Evolutionary conservation across 2,113 vertebrate species (phyloP), one percentile per base, ranked within the genome.

Genomic region (Cercopithecus mona): DNA sequence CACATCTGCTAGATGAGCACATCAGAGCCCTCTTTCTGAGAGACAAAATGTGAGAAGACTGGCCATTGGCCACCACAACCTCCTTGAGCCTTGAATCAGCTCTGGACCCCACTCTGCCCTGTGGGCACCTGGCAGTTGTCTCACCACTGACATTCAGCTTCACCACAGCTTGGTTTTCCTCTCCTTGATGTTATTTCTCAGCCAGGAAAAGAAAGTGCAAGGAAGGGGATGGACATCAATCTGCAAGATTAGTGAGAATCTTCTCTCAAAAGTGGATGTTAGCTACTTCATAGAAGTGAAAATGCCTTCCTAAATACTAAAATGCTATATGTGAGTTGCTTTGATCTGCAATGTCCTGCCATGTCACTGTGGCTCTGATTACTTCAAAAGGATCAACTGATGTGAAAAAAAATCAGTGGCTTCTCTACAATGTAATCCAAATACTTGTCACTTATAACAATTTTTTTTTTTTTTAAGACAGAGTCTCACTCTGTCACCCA

Each of bases 21-120:
- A 52, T 38, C 35, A 22, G 66, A 38, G 20, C 18, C 38, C 78
- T 32, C 4, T 30, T 52, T 75, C 55, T 48, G 72, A 72, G 30
- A 72, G n/a, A n/a, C 40, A 40, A 61, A 45, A 32, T 13, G 14
- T 52, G 43, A 87, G 43, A 61, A 57, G 50, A 64, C 76, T 48
- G 17, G 30, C 55, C 57, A 18, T 25, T 2, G 8, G 23, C 61
- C 11, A 0, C 23, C 14, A 6, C 8, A 64, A 66, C 40, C 35
- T 61, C 48, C 20, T 0, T 3, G 48, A 85, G 66, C 73, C 11
- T 7, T 12, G 64, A 9, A 6, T 79, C 4, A 0, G 0, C 32
- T 40, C 78, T 64, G 7, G 35, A 38, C 3, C 35, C 11, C 16
- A 17, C 20, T 12, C 13, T 8, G 64, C 32, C 43, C 13, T 8